These are phyloP conservation scores for Melieria picta DNA, from an alignment of 2,888 invertebrate species.

Conservation along the genomic window DNA sequence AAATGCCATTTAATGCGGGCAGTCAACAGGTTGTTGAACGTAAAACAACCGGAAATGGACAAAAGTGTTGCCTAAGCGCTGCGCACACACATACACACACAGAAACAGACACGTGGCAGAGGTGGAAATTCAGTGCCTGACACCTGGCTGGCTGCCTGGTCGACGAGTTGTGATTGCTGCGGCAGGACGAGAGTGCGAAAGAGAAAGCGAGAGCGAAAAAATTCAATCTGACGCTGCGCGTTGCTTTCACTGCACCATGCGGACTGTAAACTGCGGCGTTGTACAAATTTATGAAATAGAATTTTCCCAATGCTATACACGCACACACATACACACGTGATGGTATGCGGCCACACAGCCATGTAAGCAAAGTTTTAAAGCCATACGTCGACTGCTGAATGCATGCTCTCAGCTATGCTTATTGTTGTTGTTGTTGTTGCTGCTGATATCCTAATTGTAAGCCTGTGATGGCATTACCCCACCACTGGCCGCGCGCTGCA, in stretches of 20 bases:
- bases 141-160: no score
- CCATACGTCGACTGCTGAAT: neutral
- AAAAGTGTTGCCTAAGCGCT: neutral
- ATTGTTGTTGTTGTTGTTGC: neutral
- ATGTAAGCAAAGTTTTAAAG: neutral
- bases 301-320: neutral
- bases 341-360: neutral
- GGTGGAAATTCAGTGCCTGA: neutral
- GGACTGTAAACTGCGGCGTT: conserved; percentile 17
- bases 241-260: neutral
- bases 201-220: no score
- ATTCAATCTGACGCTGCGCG: neutral
- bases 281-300: neutral
- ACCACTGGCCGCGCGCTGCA: no score
- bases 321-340: neutral
- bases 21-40: conserved; percentile 21
- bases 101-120: neutral
- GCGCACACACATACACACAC: neutral
- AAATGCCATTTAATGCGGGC: conserved; percentile 6
- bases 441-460: neutral
- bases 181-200: no score
- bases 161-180: no score
- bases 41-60: conserved; percentile 5
- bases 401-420: neutral
- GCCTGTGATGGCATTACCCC: no score